These are phyloP conservation scores for Drosophila bocki DNA, from an alignment of 1,140 invertebrate species.

Conservation along the genomic window DNA sequence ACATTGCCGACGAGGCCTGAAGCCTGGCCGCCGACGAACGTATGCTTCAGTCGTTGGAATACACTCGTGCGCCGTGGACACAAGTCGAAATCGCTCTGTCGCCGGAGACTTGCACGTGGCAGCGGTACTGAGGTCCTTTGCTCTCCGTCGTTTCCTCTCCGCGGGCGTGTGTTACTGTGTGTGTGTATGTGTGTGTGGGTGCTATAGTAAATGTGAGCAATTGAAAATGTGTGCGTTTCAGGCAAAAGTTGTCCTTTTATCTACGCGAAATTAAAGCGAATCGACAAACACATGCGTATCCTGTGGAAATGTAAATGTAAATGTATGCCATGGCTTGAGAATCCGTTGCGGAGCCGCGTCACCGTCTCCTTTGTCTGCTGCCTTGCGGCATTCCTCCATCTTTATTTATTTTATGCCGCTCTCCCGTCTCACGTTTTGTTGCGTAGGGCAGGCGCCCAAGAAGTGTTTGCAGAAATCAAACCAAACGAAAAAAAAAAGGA, in stretches of 20 bases:
- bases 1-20: constrained; percentile 53
- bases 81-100: constrained; percentile 39
- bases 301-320: constrained; percentile 25
- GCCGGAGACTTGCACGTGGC: constrained; percentile 58
- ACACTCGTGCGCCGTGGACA: constrained; percentile 80
- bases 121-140: constrained; percentile 25
- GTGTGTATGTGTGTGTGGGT: constrained; percentile 28
- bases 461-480: constrained; percentile 25
- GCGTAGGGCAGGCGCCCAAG: constrained; percentile 18
- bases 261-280: constrained; percentile 46
- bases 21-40: constrained; percentile 47
- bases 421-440: constrained; percentile 4
- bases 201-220: constrained; percentile 46
- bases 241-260: constrained; percentile 46
- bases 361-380: constrained; percentile 43
- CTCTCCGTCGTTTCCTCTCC: constrained; percentile 8
- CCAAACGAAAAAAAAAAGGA: constrained; percentile 2
- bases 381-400: constrained; percentile 42
- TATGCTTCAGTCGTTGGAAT: constrained; percentile 78
- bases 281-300: constrained; percentile 24
- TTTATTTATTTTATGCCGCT: constrained; percentile 37
- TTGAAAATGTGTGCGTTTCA: constrained; percentile 56
- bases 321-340: constrained; percentile 43
- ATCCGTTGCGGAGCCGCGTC: constrained; percentile 31
- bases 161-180: constrained; percentile 13